Conservation (phyloP, 2,888 invertebrate genomes). For the Cepaea hortensis region DNA sequence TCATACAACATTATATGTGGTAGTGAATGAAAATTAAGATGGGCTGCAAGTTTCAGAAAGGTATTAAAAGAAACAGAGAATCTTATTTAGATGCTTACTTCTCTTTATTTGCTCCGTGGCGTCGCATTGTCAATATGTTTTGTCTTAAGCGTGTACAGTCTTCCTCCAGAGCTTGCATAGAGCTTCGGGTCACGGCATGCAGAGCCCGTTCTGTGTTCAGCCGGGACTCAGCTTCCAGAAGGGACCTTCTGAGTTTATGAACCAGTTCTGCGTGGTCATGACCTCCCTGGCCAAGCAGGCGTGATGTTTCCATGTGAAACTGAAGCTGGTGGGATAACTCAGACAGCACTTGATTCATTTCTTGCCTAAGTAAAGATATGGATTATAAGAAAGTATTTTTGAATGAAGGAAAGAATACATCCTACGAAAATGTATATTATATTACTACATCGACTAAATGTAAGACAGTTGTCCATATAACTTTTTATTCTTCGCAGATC, state of each 20-base stretch:
- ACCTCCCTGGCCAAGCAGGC: conserved; percentile 50
- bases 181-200: conserved; percentile 70
- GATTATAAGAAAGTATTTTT: neutral
- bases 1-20: no score
- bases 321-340: conserved; percentile 68
- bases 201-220: conserved; percentile 70
- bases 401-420: neutral
- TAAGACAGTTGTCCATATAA: no score
- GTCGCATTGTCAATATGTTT: conserved; percentile 60
- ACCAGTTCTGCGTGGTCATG: conserved; percentile 56
- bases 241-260: conserved; percentile 60
- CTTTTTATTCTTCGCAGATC: no score
- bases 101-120: conserved; percentile 58
- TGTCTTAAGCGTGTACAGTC: conserved; percentile 69
- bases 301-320: conserved; percentile 63
- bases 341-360: conserved; percentile 69
- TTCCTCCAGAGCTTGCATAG: conserved; percentile 68
- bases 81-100: conserved; percentile 56
- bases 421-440: neutral
- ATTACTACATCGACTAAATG: no score
- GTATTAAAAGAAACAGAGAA: neutral
- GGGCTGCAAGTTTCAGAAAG: neutral
- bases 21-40: neutral
- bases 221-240: conserved; percentile 64
- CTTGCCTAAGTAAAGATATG: conserved; percentile 57